A percentile compares a stretch with the other conserved stretches of the same genome.
These are phyloP conservation scores for Taurulus bubalis DNA, from an alignment of 2,113 vertebrate species.

Conservation along the genomic window DNA sequence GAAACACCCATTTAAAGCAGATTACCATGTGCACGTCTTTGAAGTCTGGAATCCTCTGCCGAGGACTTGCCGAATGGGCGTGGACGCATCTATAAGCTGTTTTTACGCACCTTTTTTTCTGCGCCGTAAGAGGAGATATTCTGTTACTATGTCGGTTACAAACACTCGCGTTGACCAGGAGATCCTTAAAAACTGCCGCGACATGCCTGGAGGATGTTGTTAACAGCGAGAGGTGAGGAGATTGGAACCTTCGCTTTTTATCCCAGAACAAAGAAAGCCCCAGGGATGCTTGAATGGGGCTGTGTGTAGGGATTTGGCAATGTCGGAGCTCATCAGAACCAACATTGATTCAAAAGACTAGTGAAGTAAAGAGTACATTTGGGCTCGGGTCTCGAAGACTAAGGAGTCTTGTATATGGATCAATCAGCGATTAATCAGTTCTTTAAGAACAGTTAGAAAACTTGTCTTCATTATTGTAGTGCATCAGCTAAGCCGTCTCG, in stretches of 20 bases:
- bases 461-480: neutral
- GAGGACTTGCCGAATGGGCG: slow-evolving; percentile 42
- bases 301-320: slow-evolving; percentile 64
- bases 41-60: slow-evolving; percentile 62
- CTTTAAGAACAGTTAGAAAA: slow-evolving; percentile 9
- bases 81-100: slow-evolving; percentile 56
- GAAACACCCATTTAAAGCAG: slow-evolving; percentile 75
- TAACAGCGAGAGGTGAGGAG: slow-evolving; percentile 69
- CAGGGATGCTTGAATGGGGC: slow-evolving; percentile 70
- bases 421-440: slow-evolving; percentile 3
- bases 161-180: slow-evolving; percentile 37
- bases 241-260: slow-evolving; percentile 69
- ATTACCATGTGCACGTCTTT: slow-evolving; percentile 73
- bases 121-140: slow-evolving; percentile 44
- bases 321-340: slow-evolving; percentile 65
- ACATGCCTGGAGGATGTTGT: slow-evolving; percentile 63
- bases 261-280: slow-evolving; percentile 78
- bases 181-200: slow-evolving; percentile 47
- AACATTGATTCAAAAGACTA: slow-evolving; percentile 66
- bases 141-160: slow-evolving; percentile 25
- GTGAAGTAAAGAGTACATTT: slow-evolving; percentile 41
- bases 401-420: slow-evolving; percentile 22
- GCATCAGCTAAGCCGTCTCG: neutral
- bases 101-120: slow-evolving; percentile 56
- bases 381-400: slow-evolving; percentile 18